Conservation (phyloP, 1,140 invertebrate genomes). For the Harlomillsia oculata region DNA sequence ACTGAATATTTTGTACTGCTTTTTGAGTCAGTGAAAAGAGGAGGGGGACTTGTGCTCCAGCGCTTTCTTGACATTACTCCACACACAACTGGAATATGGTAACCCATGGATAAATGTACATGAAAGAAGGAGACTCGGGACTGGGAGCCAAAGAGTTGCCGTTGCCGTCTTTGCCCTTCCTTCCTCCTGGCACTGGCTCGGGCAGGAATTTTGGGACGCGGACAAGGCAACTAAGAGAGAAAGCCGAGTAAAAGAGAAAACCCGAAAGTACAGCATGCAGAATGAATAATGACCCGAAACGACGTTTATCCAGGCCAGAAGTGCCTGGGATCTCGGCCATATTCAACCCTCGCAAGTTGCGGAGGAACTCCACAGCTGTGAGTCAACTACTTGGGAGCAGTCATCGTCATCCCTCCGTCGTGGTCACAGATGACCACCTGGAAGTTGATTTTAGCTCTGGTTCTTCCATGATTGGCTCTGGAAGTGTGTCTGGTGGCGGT, state of each 20-base stretch:
- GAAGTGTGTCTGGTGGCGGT: constrained; percentile 6
- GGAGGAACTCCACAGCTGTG: constrained; percentile 33
- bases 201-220: constrained; percentile 13
- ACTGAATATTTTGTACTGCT: too few species aligned
- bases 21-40: not conserved
- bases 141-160: constrained; percentile 5
- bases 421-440: constrained; percentile 35
- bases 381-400: constrained; percentile 27
- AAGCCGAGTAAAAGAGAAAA: not conserved
- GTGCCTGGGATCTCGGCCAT: constrained; percentile 34
- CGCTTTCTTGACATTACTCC: constrained; percentile 5
- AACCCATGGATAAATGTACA: constrained; percentile 8
- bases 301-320: constrained; percentile 33
- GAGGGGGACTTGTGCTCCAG: not conserved
- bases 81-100: too few species aligned
- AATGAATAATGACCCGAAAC: constrained; percentile 34
- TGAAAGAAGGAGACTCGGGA: not conserved
- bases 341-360: constrained; percentile 34
- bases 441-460: constrained; percentile 26
- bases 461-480: constrained; percentile 16
- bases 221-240: constrained; percentile 14
- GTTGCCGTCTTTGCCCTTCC: not conserved
- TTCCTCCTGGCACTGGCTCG: constrained; percentile 8
- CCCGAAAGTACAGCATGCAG: constrained; percentile 9
- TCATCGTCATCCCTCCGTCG: constrained; percentile 25